Base-by-base conservation (phyloP, 2,888 invertebrate genomes). In the Oegoconia quadripuncta region DNA sequence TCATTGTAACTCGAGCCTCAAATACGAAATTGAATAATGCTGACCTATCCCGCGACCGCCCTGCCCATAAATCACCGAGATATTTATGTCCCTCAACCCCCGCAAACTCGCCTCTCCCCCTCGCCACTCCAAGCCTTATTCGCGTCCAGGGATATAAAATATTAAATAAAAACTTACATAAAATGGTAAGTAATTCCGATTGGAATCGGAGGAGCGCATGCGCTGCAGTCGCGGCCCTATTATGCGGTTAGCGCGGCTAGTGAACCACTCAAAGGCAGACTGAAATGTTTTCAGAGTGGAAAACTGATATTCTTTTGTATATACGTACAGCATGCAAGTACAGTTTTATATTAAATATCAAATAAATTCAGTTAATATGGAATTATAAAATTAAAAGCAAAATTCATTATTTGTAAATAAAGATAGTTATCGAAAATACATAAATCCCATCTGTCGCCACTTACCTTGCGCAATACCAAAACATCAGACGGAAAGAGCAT, bases 11-110 rank as follows among this genome's bases (percentile, higher is more conserved):
- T 67, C 73, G 82, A 86, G 77, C 73, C 74, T 86, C 83, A 83
- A 87, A 87, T 84, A 86, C 83, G 83, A 86, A 87, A 86, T 86
- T 86, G 86, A 86, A 87, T 86, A 86, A 87, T 86, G 83, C 86
- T 86, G 86, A 87, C 87, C 87, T 87, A 87, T 87, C 86, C 86
- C 79, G 83, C 84, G 84, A 82, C 87, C 86, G 79, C 81, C 76
- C 78, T 68, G 72, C 59, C 67, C 84, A 78, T 87, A 87, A 87
- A 86, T 87, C 86, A 87, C 83, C 69, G 73, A 83, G 86, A 87
- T 87, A 86, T 87, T 86, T 86, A 86, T 86, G 86, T 86, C 80
- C 81, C 76, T 71, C 72, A 52, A 65, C 64, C 73, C 74, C 74
- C 74, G 67, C 74, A 41, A 56, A 55, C 57, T 50, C 43, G 55